These are phyloP conservation scores for Chirona hameri DNA, from an alignment of 2,888 invertebrate species.

Conservation along the genomic window DNA sequence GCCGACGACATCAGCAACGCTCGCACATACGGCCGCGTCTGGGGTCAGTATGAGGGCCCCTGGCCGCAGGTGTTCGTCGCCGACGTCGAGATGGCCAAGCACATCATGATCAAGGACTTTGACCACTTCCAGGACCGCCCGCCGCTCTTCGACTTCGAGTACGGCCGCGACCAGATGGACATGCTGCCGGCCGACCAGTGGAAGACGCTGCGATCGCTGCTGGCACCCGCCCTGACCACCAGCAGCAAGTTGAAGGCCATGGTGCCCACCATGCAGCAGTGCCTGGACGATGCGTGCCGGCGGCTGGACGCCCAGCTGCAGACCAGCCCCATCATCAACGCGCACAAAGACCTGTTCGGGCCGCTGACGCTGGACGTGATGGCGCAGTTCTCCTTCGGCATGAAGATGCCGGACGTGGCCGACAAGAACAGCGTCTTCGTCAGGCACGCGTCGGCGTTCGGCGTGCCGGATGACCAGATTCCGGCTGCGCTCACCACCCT, in stretches of 20 bases:
- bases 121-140: neutral
- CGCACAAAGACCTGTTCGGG: neutral
- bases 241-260: neutral
- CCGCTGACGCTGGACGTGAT: neutral
- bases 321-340: neutral
- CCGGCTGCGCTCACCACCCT: neutral
- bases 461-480: neutral
- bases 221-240: neutral
- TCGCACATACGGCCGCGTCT: neutral
- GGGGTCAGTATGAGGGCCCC: neutral
- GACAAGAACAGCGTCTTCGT: neutral
- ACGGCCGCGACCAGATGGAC: neutral
- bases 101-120: neutral
- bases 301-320: neutral
- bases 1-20: neutral
- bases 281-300: neutral
- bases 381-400: slow-evolving; percentile 1
- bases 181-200: neutral
- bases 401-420: neutral
- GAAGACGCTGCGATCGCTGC: neutral
- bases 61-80: neutral
- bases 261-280: neutral
- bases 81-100: neutral
- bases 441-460: neutral
- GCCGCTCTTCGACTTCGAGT: neutral